Conservation (phyloP, 2,113 vertebrate species). For the Hipposideros armiger region DNA sequence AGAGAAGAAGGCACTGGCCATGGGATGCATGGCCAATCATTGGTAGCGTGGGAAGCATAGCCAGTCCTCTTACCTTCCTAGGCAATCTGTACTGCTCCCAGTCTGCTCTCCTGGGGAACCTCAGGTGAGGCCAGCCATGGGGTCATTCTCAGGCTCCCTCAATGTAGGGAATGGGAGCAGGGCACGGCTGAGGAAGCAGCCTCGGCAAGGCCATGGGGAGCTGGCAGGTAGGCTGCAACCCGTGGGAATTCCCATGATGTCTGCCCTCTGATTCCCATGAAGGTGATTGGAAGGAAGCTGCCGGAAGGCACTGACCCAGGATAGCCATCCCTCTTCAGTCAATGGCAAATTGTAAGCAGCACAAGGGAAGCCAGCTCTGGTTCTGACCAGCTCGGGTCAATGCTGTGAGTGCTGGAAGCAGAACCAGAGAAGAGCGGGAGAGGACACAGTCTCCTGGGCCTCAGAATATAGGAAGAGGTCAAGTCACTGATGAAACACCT, state of each 20-base stretch:
- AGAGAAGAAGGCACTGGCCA: not conserved
- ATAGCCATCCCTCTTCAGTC: not conserved
- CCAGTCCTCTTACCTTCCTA: not conserved
- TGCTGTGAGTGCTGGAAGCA: not conserved
- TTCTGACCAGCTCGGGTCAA: slow-evolving; percentile 1
- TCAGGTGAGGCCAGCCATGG: not conserved
- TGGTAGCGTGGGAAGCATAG: not conserved
- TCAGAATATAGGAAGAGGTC: not conserved
- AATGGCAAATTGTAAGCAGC: slow-evolving; percentile 38
- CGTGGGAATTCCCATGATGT: not conserved
- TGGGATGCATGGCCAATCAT: not conserved
- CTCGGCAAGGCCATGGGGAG: not conserved
- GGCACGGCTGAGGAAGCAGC: not conserved
- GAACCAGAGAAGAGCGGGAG: not conserved
- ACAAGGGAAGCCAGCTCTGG: not conserved
- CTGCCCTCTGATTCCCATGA: not conserved
- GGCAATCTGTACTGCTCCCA: not conserved
- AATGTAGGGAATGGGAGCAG: not conserved
- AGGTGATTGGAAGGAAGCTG: not conserved
- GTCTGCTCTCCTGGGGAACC: not conserved
- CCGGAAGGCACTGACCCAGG: not conserved
- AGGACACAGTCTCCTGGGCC: not conserved
- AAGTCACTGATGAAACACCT: not conserved
- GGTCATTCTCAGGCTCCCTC: not conserved
- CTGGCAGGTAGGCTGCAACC: not conserved